Conservation (phyloP, 2,888 invertebrate species). For the Hipparchia semele region DNA sequence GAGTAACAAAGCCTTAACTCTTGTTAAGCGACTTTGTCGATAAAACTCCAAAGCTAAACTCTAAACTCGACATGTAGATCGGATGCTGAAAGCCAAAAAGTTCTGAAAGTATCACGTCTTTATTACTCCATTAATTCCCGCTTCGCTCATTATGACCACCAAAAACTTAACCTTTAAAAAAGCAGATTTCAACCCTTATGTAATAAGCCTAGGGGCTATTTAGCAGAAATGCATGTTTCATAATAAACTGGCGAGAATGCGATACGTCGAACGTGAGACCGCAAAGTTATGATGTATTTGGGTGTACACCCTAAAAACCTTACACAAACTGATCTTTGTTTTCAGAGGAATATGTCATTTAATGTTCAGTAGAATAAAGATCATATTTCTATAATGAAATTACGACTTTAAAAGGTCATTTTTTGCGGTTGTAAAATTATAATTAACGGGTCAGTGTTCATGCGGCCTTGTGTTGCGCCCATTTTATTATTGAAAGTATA, state of each 20-base stretch:
- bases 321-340: background rate
- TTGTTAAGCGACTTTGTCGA: too few relatives aligned
- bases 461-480: background rate
- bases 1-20: too few relatives aligned
- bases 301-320: conserved; percentile 4
- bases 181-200: conserved; percentile 3
- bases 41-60: background rate
- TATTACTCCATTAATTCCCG: conserved; percentile 25
- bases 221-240: background rate
- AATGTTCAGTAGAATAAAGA: background rate
- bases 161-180: background rate
- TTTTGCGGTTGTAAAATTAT: background rate
- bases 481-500: background rate
- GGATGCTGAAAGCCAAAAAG: background rate
- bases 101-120: conserved; percentile 21
- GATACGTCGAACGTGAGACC: conserved; percentile 30
- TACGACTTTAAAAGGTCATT: background rate
- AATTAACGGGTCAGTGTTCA: conserved; percentile 4
- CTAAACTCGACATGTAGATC: background rate
- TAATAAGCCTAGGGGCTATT: background rate
- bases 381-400: background rate
- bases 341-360: conserved; percentile 16
- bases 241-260: conserved; percentile 27
- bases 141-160: conserved; percentile 7
- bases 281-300: conserved; percentile 28